phyloP scores from a whole-genome alignment of 1,140 invertebrate species.

The Battus philenor region DNA sequence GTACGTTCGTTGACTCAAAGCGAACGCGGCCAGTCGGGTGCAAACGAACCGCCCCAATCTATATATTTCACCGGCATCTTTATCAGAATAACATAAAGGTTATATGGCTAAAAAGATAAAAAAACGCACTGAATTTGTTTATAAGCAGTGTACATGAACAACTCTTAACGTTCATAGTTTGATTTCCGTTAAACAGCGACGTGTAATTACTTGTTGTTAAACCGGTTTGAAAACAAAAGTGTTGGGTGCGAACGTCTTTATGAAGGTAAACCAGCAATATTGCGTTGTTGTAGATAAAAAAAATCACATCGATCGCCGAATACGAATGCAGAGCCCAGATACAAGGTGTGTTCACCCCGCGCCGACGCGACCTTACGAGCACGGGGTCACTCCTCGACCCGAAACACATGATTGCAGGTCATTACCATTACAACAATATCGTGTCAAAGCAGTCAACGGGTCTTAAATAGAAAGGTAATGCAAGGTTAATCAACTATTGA shows the following conservation, averaged over 20 bases:
- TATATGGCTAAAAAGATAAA: too few relatives aligned
- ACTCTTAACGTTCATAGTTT: too few relatives aligned
- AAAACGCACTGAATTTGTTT: too few relatives aligned
- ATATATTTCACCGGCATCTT: too few relatives aligned
- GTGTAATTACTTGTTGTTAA: neutral
- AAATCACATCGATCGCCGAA: conserved; percentile 7
- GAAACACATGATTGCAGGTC: conserved; percentile 40
- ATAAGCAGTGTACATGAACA: too few relatives aligned
- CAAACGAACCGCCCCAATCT: neutral
- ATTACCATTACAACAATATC: conserved; percentile 18
- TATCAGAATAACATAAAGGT: too few relatives aligned
- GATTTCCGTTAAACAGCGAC: too few relatives aligned
- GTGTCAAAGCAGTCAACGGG: neutral
- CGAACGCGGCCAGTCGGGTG: neutral
- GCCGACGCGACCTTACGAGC: conserved; percentile 31
- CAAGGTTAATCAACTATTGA: conserved; percentile 16
- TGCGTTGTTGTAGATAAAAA: conserved; percentile 16
- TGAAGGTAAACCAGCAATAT: conserved; percentile 15
- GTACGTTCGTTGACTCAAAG: conserved; percentile 12
- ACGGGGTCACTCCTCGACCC: conserved; percentile 31
- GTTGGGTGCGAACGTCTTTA: conserved; percentile 10
- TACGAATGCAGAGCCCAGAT: conserved; percentile 34
- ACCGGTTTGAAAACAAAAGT: conserved; percentile 16
- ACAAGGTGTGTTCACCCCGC: conserved; percentile 48
- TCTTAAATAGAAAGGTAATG: conserved; percentile 11